Base-by-base conservation (phyloP, 2,888 invertebrate genomes). In the Acronicta psi region DNA sequence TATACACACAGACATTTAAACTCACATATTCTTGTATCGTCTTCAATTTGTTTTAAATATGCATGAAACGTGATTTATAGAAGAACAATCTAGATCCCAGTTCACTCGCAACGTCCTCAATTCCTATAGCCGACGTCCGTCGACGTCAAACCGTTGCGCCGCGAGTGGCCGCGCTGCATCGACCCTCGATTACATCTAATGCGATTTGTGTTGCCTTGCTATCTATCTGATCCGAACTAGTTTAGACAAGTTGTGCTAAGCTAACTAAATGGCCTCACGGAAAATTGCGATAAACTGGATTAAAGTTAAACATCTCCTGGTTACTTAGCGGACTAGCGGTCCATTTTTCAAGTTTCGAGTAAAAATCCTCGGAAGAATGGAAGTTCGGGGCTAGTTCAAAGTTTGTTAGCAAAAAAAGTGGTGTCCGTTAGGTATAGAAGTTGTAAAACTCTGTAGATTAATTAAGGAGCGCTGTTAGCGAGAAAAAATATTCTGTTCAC, bases 201-300 rank as follows among this genome's bases (percentile, higher is more conserved):
- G 86, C 89, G 88, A 91, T 91, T 91, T 87, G 80, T 76, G 82
- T 84, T 77, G 80, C 86, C 83, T 86, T 83, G 85, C 79, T 79
- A 75, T 76, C 79, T 79, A 75, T 76, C 74, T 73, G 82, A 86
- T 85, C 82, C 79, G 74, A 75, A 80, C 85, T 78, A 81, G 88
- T 88, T 86, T 64, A 81, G 69, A 80, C 84, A 73, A 81, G 85
- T 80, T 81, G 76, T 77, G 79, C 31, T 58, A 42, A 50, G 70
- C 49, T 47, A 50, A 62, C 62, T 66, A 66, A 41, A 47, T 50
- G 50, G 45, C 18, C 36, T 46, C 25, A 41, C 45, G 51, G 31
- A 50, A 67, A 73, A 60, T 54, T 41, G 31, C 42, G 40, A 23
- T 57, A 59, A 60, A 58, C 42, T 47, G 50, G 49, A 59, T 51